Evolutionary conservation across 2,113 vertebrate species (phyloP).

Genomic region (Hylia prasina): DNA sequence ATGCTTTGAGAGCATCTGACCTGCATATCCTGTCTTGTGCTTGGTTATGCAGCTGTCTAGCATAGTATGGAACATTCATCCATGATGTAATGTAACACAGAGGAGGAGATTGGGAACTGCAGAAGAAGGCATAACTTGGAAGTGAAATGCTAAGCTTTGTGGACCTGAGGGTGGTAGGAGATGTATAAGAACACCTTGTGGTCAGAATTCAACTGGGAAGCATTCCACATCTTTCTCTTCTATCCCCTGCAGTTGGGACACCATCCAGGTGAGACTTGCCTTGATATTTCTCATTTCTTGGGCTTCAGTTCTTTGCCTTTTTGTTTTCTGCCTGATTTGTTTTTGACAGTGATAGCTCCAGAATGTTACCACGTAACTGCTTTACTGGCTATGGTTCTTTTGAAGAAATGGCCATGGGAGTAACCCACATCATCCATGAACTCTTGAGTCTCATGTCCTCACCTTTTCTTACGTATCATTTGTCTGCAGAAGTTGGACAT

Average conservation of each 20-base stretch:
- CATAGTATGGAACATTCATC: neutral
- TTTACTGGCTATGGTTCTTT: neutral
- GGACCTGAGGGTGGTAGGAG: neutral
- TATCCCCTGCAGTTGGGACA: neutral
- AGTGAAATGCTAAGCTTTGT: neutral
- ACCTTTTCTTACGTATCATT: neutral
- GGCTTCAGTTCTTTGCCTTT: neutral
- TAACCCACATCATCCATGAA: neutral
- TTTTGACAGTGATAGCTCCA: neutral
- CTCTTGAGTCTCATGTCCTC: neutral
- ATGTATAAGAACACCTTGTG: neutral
- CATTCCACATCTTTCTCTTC: neutral
- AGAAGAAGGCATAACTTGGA: neutral
- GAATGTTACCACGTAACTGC: neutral
- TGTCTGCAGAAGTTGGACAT: neutral
- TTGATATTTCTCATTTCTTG: neutral
- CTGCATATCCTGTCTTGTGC: neutral
- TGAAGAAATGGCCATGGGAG: neutral
- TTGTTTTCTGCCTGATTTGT: neutral
- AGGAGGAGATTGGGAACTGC: neutral
- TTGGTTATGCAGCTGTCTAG: neutral
- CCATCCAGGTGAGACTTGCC: neutral
- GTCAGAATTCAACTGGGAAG: neutral
- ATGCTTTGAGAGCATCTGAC: neutral
- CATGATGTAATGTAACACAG: neutral